Evolutionary conservation across 2,113 vertebrate genomes (phyloP).

Genomic region (Oreocharis arfaki): DNA sequence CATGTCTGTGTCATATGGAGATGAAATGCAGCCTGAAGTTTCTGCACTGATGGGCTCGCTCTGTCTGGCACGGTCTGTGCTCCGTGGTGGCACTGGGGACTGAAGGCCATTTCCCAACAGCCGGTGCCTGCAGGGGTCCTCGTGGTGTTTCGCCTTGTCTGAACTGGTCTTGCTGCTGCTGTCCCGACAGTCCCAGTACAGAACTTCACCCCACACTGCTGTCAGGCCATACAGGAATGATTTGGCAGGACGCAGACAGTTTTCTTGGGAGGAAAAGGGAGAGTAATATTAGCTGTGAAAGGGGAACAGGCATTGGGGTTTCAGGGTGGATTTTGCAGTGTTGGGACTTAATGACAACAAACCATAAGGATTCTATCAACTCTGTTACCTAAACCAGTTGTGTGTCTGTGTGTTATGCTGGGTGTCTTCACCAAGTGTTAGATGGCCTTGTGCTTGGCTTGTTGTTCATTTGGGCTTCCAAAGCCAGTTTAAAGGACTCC

Average conservation of each 20-base stretch:
- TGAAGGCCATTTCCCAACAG: rapidly evolving
- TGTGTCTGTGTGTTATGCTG: background rate
- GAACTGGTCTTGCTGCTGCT: background rate
- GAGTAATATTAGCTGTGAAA: background rate
- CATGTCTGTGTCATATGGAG: background rate
- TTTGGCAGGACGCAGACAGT: background rate
- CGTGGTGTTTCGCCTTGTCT: rapidly evolving
- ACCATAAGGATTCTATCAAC: rapidly evolving
- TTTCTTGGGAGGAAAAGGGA: background rate
- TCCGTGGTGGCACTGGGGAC: background rate
- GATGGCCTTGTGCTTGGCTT: rapidly evolving
- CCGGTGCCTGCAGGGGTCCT: rapidly evolving
- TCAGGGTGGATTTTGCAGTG: background rate
- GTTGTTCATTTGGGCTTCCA: background rate
- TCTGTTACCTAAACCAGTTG: background rate
- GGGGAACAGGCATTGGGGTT: background rate
- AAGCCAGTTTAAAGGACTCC: background rate
- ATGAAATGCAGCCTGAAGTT: background rate
- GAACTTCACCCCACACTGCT: rapidly evolving
- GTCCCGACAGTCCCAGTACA: rapidly evolving
- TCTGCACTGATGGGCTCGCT: background rate
- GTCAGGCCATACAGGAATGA: background rate
- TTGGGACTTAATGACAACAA: background rate
- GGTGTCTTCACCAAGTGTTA: background rate
- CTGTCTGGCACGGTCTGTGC: background rate